phyloP scores from a whole-genome alignment of 2,113 vertebrate genomes.

The Prietella phreatophila region DNA sequence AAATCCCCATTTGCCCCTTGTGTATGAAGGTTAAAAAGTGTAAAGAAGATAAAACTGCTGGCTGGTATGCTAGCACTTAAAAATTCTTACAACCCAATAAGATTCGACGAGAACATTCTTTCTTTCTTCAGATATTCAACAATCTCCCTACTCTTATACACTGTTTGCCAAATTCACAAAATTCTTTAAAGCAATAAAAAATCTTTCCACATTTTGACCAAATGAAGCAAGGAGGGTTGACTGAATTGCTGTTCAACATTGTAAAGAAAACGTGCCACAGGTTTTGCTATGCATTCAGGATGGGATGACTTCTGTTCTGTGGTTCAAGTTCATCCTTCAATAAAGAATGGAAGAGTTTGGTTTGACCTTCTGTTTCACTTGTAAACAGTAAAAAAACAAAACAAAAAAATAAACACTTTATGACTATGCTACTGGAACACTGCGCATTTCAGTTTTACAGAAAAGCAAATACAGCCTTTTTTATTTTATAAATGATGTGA shows the following conservation, averaged over 20 bases:
- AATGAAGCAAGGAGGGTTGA: background rate
- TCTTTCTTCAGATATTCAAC: background rate
- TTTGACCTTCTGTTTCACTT: background rate
- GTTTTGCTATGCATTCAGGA: slow-evolving; percentile 36
- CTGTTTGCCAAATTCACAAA: slow-evolving; percentile 39
- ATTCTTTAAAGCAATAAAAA: slow-evolving; percentile 46
- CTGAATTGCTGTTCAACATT: slow-evolving; percentile 32
- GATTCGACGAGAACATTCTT: background rate
- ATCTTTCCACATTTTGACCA: slow-evolving; percentile 2
- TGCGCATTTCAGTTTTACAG: background rate
- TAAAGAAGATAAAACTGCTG: background rate
- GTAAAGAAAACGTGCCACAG: slow-evolving; percentile 15
- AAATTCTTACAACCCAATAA: background rate
- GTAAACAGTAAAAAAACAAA: background rate
- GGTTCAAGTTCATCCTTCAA: slow-evolving; percentile 23
- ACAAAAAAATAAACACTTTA: background rate
- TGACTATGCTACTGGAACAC: background rate
- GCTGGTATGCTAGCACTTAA: background rate
- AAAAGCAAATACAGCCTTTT: background rate
- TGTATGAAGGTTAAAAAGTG: slow-evolving; percentile 8
- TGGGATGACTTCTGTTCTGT: slow-evolving; percentile 19
- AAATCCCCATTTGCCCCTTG: background rate
- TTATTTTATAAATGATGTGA: too few species aligned
- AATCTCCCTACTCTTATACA: slow-evolving; percentile 9
- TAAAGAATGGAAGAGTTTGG: slow-evolving; percentile 15